A percentile compares a stretch with the other conserved stretches of the same genome.
phyloP scores from a whole-genome alignment of 2,888 invertebrate genomes.

The Matsumyia berberina region DNA sequence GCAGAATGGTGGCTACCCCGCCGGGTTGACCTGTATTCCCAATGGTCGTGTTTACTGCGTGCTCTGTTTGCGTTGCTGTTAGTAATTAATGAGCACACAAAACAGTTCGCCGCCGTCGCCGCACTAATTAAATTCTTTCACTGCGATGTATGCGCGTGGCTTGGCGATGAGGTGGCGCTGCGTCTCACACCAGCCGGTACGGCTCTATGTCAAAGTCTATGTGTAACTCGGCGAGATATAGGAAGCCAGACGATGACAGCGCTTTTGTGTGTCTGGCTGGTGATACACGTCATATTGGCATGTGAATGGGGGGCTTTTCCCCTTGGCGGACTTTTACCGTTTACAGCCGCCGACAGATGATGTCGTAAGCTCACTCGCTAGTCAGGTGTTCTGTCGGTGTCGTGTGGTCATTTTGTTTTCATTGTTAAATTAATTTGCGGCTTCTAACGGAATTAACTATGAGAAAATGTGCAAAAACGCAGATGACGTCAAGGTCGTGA shows the following conservation, averaged over 20 bases:
- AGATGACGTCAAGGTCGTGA: no score
- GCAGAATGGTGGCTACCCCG: neutral
- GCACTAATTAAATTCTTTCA: conserved; percentile 44
- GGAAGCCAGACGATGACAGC: conserved; percentile 23
- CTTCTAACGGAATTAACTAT: no score
- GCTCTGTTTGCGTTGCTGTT: conserved; percentile 17
- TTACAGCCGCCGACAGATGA: neutral
- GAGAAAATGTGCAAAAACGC: no score
- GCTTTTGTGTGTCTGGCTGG: conserved; percentile 39
- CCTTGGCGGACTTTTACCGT: neutral
- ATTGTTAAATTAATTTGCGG: no score
- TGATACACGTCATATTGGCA: conserved; percentile 5
- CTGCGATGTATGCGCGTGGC: neutral
- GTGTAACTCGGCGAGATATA: conserved; percentile 4
- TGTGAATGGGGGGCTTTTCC: neutral
- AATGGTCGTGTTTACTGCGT: conserved; percentile 10
- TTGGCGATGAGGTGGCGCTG: neutral
- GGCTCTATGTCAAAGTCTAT: neutral
- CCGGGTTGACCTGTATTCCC: conserved; percentile 40
- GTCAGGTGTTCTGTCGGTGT: neutral
- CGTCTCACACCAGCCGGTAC: neutral
- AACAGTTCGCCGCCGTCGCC: conserved; percentile 8
- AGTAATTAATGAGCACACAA: conserved; percentile 41
- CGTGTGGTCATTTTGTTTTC: neutral
- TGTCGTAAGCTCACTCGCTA: neutral